Evolutionary conservation across 2,888 invertebrate species (phyloP).

Genomic region (Mongoloraphidia duomilia): DNA sequence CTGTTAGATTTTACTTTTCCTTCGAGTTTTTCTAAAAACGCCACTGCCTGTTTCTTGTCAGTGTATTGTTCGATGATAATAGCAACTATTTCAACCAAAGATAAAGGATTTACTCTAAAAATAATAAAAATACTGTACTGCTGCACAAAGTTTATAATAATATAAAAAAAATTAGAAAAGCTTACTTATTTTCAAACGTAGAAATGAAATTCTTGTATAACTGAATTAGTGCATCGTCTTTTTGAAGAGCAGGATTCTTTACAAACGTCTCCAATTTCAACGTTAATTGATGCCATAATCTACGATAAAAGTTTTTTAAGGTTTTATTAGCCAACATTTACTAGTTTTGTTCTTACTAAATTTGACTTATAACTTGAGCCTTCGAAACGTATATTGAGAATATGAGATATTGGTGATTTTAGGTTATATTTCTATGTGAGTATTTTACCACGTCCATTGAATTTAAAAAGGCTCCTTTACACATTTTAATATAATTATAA

Average conservation of each 20-base stretch:
- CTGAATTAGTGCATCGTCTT: slow-evolving; percentile 62
- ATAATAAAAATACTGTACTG: slow-evolving; percentile 1
- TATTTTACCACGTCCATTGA: not conserved
- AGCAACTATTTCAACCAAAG: slow-evolving; percentile 77
- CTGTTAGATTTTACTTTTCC: slow-evolving; percentile 71
- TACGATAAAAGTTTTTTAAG: slow-evolving; percentile 28
- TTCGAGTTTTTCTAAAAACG: slow-evolving; percentile 80
- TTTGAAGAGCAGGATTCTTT: slow-evolving; percentile 59
- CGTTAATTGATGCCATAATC: slow-evolving; percentile 94
- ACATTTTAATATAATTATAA: too few relatives aligned
- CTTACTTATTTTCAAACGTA: slow-evolving; percentile 91
- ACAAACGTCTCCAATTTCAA: slow-evolving; percentile 68
- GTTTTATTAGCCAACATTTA: slow-evolving; percentile 2
- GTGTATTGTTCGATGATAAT: slow-evolving; percentile 59
- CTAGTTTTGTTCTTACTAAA: not conserved
- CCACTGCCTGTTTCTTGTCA: slow-evolving; percentile 70
- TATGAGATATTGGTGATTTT: slow-evolving; percentile 20
- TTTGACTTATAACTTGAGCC: not conserved
- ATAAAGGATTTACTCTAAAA: slow-evolving; percentile 82
- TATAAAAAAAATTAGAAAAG: slow-evolving; percentile 16
- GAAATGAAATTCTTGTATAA: slow-evolving; percentile 85
- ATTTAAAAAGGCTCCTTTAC: slow-evolving; percentile 13
- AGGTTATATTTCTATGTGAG: slow-evolving; percentile 1
- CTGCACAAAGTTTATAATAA: not conserved
- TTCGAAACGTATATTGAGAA: not conserved